A percentile compares a stretch with the other conserved stretches of the same genome.
Evolutionary conservation across 2,888 invertebrate species (phyloP).

Genomic region (Heteropelma amictum): DNA sequence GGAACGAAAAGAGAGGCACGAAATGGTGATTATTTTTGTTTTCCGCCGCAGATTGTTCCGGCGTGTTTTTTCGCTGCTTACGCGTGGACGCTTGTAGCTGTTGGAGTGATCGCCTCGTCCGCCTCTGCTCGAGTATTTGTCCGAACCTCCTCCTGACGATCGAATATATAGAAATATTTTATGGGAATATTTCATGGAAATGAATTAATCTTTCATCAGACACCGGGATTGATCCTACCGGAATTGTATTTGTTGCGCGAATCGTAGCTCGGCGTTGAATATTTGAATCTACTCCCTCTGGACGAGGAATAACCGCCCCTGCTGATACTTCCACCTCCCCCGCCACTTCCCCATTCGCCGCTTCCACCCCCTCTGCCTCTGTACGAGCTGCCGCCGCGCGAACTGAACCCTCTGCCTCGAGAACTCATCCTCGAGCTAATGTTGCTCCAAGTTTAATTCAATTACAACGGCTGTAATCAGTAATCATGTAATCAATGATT

Average conservation of each 20-base stretch:
- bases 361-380: slow-evolving; percentile 68
- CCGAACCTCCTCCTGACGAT: slow-evolving; percentile 68
- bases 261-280: slow-evolving; percentile 72
- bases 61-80: slow-evolving; percentile 56
- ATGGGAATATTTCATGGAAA: background rate
- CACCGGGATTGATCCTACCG: slow-evolving; percentile 60
- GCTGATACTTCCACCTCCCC: slow-evolving; percentile 65
- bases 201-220: background rate
- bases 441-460: background rate
- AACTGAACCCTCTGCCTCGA: slow-evolving; percentile 72
- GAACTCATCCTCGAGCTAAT: slow-evolving; percentile 72
- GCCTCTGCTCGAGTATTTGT: slow-evolving; percentile 72
- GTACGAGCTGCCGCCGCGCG: slow-evolving; percentile 72
- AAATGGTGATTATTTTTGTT: background rate
- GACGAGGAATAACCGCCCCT: slow-evolving; percentile 74
- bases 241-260: slow-evolving; percentile 73
- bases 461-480: slow-evolving; percentile 11
- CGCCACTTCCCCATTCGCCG: slow-evolving; percentile 66
- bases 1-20: background rate
- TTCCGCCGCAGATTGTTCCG: background rate
- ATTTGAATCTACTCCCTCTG: slow-evolving; percentile 73
- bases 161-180: background rate
- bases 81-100: slow-evolving; percentile 73
- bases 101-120: slow-evolving; percentile 73
- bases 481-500: background rate